Conservation (phyloP, 2,113 vertebrate species). For the Phasianus colchicus region DNA sequence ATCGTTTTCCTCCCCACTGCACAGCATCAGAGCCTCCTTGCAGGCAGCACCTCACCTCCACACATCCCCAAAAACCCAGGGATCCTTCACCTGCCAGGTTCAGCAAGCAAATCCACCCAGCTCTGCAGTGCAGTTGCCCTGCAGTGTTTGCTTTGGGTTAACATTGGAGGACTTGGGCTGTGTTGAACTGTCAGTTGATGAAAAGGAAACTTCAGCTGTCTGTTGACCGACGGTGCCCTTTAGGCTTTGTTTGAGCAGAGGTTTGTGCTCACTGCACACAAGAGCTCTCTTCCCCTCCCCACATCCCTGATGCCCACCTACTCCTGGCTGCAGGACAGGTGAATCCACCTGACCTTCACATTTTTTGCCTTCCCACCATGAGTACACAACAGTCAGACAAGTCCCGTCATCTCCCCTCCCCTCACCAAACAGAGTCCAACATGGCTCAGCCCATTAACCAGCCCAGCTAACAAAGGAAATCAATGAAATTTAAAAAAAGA, state of each 20-base stretch:
- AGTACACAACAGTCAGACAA: not conserved
- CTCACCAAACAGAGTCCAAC: not conserved
- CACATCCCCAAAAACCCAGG: not conserved
- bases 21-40: fast-evolving
- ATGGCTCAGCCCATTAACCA: not conserved
- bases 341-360: not conserved
- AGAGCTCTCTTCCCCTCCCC: not conserved
- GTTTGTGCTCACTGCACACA: not conserved
- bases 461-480: conserved; percentile 36
- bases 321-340: not conserved
- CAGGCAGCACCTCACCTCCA: not conserved
- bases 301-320: not conserved
- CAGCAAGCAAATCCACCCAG: not conserved
- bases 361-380: not conserved
- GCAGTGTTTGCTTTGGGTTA: conserved; percentile 47
- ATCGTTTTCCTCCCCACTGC: not conserved
- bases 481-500: not conserved
- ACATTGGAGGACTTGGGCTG: not conserved
- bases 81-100: not conserved
- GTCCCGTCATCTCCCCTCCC: not conserved
- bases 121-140: not conserved
- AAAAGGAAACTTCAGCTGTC: not conserved
- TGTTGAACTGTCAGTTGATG: not conserved
- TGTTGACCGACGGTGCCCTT: conserved; percentile 34
- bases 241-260: not conserved